Base-by-base conservation (phyloP, 2,113 vertebrate genomes). In the Corythornis madagascariensis region DNA sequence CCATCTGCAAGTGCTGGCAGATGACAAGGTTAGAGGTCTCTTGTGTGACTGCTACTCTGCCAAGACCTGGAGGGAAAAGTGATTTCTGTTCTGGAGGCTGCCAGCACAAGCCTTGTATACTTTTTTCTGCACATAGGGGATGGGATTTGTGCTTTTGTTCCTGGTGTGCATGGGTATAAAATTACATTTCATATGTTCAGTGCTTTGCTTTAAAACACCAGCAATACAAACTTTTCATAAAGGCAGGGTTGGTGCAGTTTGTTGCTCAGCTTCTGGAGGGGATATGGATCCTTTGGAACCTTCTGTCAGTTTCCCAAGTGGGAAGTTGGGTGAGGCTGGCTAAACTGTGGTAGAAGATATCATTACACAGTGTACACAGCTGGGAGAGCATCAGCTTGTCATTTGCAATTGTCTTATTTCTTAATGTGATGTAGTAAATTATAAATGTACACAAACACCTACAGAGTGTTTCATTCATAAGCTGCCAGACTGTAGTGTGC, bases 391-490 rank as follows among this genome's bases (percentile, higher is more conserved):
- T 60, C 73, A 88, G 82, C 89, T 71, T 71, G 74, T 92, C 14
- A 0, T 82, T 66, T 94, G 87, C 82, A 80, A 75, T 93, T 82
- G 67, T 76, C 53, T 82, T 63, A 31, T 43, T 94, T 83, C 89
- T 85, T 92, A 89, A 76, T 77, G 91, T 69, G 48, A 14, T 87
- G 67, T 85, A 73, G 67, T 93, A 74, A 95, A 95, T 95, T 82
- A 93, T 87, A 86, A 92, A 96, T 85, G 87, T 74, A 83, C 85
- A 80, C 88, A 86, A 74, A 88, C 91, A 75, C 55, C 89, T 92
- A 71, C 9, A 0, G 71, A 92, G 84, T 25, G 5, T 64, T 96
- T 95, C 69, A 89, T 95, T 95, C 84, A 85, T 74, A 67, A 93
- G 79, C 84, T 91, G 89, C 94, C 75, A 89, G 79, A 12, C 60